phyloP scores from a whole-genome alignment of 2,797 vertebrate genomes.

The Pseudotriccus pelzelni region DNA sequence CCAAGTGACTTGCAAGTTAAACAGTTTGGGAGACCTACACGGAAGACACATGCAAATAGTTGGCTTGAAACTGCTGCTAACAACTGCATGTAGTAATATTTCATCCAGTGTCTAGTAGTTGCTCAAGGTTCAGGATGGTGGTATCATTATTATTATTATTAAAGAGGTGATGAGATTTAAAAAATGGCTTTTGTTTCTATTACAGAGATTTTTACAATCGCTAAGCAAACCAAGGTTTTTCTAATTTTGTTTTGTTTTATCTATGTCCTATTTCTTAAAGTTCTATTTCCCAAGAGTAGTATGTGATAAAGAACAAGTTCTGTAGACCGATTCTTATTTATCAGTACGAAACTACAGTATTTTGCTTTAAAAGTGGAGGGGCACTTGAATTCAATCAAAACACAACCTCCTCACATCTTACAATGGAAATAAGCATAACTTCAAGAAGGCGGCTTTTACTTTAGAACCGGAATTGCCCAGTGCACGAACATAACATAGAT shows the following conservation, averaged over 20 bases:
- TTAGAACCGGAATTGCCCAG: neutral
- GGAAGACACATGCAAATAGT: neutral
- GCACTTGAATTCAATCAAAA: neutral
- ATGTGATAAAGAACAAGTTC: neutral
- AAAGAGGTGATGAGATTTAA: accelerated
- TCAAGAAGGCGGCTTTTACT: neutral
- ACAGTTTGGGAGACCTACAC: neutral
- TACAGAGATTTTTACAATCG: neutral
- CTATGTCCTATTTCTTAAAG: neutral
- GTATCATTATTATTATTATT: neutral
- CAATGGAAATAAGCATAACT: neutral
- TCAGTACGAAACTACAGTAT: neutral
- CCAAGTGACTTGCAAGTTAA: neutral
- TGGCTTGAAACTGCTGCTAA: neutral
- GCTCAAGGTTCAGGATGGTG: neutral
- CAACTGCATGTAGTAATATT: neutral
- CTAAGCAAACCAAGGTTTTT: neutral
- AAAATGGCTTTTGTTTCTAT: neutral
- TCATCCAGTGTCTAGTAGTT: neutral
- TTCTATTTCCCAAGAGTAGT: neutral
- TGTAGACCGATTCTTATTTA: neutral
- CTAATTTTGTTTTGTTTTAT: neutral
- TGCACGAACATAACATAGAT: accelerated
- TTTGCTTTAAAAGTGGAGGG: neutral
- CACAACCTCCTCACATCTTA: neutral